Base-by-base conservation (phyloP, 2,888 invertebrate species). In the Pristionchus exspectatus region DNA sequence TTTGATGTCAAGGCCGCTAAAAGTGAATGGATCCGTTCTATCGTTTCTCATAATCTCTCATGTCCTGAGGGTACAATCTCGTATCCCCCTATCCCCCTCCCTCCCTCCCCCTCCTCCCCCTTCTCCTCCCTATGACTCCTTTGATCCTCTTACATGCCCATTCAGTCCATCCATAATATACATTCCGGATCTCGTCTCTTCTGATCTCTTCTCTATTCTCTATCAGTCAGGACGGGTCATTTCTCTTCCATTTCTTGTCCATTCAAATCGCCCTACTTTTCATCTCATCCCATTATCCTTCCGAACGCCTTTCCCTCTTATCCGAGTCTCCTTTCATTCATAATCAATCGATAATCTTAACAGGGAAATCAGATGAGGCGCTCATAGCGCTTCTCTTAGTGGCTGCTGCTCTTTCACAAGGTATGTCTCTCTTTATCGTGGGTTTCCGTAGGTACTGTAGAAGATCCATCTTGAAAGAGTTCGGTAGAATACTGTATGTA, bases 361-460 rank as follows among this genome's bases (percentile, higher is more conserved):
- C 24, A 56, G 50, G 50, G 56, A 83, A 50, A 54, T 63, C 81
- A 63, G 63, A 90, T 90, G 91, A 90, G 90, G 91, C 91, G 91
- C 91, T 91, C 88, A 88, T 91, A 90, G 91, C 91, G 91, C 91
- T 91, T 88, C 91, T 91, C 69, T 77, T 89, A 59, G 84, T 86
- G 56, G 90, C 90, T 83, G 86, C 89, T 24, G 88, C 90, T 27
- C 85, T 90, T 87, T 88, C 83, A 44, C 72, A 87, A 69, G 91
- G 91, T 91, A 59, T n/a, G 44, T 38, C 12, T 7, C 21, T 21
- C 44, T 44, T 1, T 77, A 77, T 12, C 44, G 77, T 77, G 38
- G 77, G 2, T 1, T 24, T 44, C 38, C 0, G 38, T 21, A 63
- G n/a, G 33, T 9, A 50, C 44, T 50, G 27, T 27, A 10, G 30